These are phyloP conservation scores for Trichopoda pennipes DNA, from an alignment of 2,888 invertebrate genomes.

Conservation along the genomic window DNA sequence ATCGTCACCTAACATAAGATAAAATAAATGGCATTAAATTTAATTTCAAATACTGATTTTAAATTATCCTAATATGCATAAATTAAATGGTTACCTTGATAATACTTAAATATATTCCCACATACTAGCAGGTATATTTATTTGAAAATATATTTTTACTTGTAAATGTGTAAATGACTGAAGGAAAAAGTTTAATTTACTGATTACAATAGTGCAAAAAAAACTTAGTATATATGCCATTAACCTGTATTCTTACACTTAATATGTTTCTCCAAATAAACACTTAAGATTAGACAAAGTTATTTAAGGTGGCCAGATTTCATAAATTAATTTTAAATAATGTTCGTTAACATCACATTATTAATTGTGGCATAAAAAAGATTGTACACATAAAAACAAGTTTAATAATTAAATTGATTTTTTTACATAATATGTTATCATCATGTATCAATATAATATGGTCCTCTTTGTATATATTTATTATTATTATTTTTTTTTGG, in stretches of 20 bases:
- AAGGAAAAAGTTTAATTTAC: conserved; percentile 31
- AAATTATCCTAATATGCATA: conserved; percentile 23
- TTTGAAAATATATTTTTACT: background rate
- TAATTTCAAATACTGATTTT: conserved; percentile 24
- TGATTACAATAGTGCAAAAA: conserved; percentile 27
- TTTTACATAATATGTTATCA: no score
- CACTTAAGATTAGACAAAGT: conserved; percentile 12
- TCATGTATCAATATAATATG: background rate
- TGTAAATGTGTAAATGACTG: background rate
- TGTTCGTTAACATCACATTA: background rate
- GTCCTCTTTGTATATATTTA: conserved; percentile 4
- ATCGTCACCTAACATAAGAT: background rate
- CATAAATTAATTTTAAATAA: background rate
- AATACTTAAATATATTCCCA: background rate
- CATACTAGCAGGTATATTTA: background rate
- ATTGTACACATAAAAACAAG: background rate
- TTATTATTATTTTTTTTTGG: no score
- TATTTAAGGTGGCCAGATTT: conserved; percentile 19
- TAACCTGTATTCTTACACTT: conserved; percentile 52
- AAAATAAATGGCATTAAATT: conserved; percentile 2
- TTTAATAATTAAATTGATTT: background rate
- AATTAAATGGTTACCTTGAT: background rate
- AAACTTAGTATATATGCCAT: conserved; percentile 20
- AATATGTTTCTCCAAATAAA: conserved; percentile 24
- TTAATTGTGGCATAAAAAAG: background rate